Evolutionary conservation across 2,797 vertebrate species (phyloP).

Genomic region (Lindbergichthys nudifrons): DNA sequence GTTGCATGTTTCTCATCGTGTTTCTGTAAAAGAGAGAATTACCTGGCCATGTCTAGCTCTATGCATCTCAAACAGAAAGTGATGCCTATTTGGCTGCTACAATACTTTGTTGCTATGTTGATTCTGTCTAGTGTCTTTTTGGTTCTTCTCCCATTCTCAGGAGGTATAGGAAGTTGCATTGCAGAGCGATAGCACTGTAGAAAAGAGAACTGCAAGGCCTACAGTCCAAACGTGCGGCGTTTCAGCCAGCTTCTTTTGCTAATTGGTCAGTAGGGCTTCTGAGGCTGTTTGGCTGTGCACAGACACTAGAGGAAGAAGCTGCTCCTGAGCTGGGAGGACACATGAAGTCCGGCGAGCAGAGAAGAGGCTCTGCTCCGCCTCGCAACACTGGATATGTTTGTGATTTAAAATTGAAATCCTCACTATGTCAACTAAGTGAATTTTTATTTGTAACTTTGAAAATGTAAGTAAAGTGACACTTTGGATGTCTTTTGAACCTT

Average conservation of each 20-base stretch:
- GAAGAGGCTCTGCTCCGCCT: conserved; percentile 67
- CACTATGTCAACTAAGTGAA: conserved; percentile 81
- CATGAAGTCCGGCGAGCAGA: conserved; percentile 63
- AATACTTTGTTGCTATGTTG: conserved; percentile 80
- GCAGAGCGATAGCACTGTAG: conserved; percentile 62
- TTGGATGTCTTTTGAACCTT: conserved; percentile 83
- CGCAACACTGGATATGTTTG: conserved; percentile 76
- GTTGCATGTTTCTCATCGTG: conserved; percentile 85
- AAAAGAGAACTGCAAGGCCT: conserved; percentile 62
- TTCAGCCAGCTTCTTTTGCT: conserved; percentile 60
- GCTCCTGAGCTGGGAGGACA: conserved; percentile 82
- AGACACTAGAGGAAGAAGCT: conserved; percentile 75
- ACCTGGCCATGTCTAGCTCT: conserved; percentile 79
- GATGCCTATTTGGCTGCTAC: conserved; percentile 80
- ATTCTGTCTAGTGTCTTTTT: conserved; percentile 83
- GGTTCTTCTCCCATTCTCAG: conserved; percentile 81
- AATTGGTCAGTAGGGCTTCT: conserved; percentile 59
- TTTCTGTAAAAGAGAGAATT: conserved; percentile 82
- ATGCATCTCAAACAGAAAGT: conserved; percentile 81
- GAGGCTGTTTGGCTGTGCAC: conserved; percentile 72
- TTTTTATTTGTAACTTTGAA: conserved; percentile 82
- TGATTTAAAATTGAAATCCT: conserved; percentile 74
- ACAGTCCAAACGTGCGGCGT: conserved; percentile 53
- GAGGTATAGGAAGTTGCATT: conserved; percentile 72
- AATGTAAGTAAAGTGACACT: conserved; percentile 82